Percentiles rank a stretch among this genome's conserved stretches.
These are phyloP conservation scores for Pseudochromis fuscus DNA, from an alignment of 2,797 vertebrate genomes.

Conservation along the genomic window DNA sequence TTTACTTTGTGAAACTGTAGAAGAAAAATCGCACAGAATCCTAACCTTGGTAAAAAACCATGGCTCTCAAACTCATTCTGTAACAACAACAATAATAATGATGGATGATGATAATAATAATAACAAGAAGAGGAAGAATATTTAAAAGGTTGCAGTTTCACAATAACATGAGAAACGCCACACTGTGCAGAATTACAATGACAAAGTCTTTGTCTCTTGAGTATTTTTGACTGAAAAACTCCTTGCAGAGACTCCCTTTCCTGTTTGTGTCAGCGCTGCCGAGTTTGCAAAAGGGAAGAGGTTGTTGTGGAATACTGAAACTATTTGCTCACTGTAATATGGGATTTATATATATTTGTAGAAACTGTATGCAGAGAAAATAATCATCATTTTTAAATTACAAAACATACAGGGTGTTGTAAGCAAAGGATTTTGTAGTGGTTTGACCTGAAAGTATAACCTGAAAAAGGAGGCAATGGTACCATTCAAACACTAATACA, in stretches of 20 bases:
- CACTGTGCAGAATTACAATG: conserved; percentile 9
- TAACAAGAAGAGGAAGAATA: too few species aligned
- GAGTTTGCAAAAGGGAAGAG: conserved; percentile 13
- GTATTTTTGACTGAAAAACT: conserved; percentile 23
- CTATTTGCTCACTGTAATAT: neutral
- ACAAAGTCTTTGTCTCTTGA: conserved; percentile 12
- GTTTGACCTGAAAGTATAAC: neutral
- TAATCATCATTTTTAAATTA: neutral
- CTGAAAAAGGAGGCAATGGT: neutral
- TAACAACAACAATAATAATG: too few species aligned
- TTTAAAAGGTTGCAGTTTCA: neutral
- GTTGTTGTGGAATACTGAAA: conserved; percentile 2
- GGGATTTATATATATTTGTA: neutral
- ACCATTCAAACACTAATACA: neutral
- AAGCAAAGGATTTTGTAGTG: neutral
- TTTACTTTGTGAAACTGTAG: conserved; percentile 23
- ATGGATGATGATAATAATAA: too few species aligned
- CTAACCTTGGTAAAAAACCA: too few species aligned
- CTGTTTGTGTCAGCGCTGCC: conserved; percentile 25
- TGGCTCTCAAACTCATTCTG: too few species aligned
- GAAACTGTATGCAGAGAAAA: neutral
- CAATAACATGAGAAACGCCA: conserved; percentile 15
- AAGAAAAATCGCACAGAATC: too few species aligned
- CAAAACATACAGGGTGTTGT: neutral
- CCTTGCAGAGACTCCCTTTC: conserved; percentile 11